Base-by-base conservation (phyloP, 1,140 invertebrate species). In the Macrocentrus cingulum region DNA sequence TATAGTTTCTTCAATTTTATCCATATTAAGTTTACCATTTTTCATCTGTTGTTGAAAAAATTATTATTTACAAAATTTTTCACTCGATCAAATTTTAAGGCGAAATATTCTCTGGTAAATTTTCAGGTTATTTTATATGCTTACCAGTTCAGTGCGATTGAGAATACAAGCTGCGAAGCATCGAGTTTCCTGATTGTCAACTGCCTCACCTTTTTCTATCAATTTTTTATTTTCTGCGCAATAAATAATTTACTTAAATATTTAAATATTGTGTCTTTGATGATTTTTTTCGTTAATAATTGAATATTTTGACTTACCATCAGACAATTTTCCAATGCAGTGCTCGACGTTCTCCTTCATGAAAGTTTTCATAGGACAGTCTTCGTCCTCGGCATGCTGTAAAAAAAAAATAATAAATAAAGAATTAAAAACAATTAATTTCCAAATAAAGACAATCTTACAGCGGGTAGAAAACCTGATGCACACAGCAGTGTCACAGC, bases 151-250 rank as follows among this genome's bases (percentile, higher is more conserved):
- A 41, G 9, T 6, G n/a, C 41, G 9, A 18, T 19, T 18, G 44
- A 56, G 8, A 7, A 56, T 22, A 16, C 54, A 56, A 2, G 45
- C 54, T 6, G 23, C 13, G 34, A 49, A 56, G 32, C 44, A 48
- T 1, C 29, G 44, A 7, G 49, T 56, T 49, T 56, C 54, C 32
- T 49, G 44, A 34, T 56, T 56, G 13, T 49, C 44, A 39, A 29
- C 54, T 1, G 2, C 7, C 18, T 37, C 8, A 25, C 49, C 44
- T 23, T 48, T 18, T 15, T 39, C 25, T 37, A 56, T 3, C n/a
- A 56, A 18, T 9, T 22, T 22, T 6, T 3, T 2, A 25, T 22
- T 56, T 11, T 56, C 54, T 56, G 32, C 18, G n/a, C n/a, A n/a
- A n/a, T n/a, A n/a, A n/a, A n/a, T n/a, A n/a, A n/a, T n/a, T n/a